Base-by-base conservation (phyloP, 2,888 invertebrate species). In the Ophonus ardosiacus region DNA sequence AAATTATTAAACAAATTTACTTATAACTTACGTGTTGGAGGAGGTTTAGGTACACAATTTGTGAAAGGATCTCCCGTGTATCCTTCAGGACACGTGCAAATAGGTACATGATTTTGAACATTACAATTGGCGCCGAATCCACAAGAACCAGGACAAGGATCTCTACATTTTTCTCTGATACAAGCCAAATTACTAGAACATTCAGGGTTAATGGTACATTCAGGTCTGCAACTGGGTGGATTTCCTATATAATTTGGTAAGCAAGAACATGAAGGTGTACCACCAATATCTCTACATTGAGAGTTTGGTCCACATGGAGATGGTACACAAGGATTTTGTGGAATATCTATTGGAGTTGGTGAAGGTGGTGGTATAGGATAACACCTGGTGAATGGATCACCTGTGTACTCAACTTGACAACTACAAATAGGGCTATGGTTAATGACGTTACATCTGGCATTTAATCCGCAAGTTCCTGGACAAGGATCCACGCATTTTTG, bases 41-140 rank as follows among this genome's bases (percentile, higher is more conserved):
- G 68, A 76, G 93, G 93, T 90, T 93, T 92, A 15, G 92, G 90
- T 57, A 92, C 91, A 88, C 96, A 96, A 87, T 92, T 93, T 85
- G 92, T 93, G 89, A 96, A 96, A n/a, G 96, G 96, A 92, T 97
- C 95, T 17, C 97, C 97, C 8, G 93, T 93, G 87, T 94, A 96
- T 76, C 95, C 95, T 31, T 93, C 91, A 1, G 93, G 91, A 89
- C 96, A 97, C 18, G 93, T 94, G 89, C 96, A 97, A 87, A 94
- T 94, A 10, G 96, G 95, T n/a, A 94, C 92, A 88, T 96, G 96
- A 88, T 94, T 94, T 87, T 95, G 94, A 8, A 96, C 95, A 89
- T 93, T 93, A 88, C 96, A 97, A 82, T 94, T 91, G 0, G 96
- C 95, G 87, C 94, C 94, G 83, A 93, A 90, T 15, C 96, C 96